Conservation (phyloP, 2,888 invertebrate genomes). For the Podabrus alpinus region DNA sequence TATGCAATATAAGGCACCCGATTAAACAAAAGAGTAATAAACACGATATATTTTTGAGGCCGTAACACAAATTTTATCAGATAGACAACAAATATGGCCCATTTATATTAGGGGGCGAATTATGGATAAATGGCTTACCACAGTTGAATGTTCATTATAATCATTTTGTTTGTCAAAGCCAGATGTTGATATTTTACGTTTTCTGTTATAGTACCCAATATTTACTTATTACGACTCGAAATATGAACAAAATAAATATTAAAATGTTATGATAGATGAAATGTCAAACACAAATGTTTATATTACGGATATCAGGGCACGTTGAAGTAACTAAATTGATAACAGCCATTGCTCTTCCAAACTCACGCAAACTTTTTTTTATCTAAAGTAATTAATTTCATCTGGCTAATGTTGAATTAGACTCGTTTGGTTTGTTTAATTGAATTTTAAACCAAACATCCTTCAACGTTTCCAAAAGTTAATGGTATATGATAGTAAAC, state of each 20-base stretch:
- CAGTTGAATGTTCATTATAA: conserved; percentile 1
- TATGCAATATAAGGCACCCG: conserved; percentile 1
- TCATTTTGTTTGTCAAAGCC: conserved; percentile 21
- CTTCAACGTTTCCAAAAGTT: not conserved
- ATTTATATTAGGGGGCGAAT: conserved; percentile 4
- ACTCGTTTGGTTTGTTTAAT: not conserved
- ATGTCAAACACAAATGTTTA: conserved; percentile 24
- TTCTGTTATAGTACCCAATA: conserved; percentile 5
- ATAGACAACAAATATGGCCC: conserved; percentile 21
- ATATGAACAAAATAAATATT: conserved; percentile 24
- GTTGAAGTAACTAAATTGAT: not conserved
- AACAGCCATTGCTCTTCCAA: not conserved
- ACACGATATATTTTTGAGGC: not conserved
- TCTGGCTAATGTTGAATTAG: not conserved
- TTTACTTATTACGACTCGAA: conserved; percentile 14
- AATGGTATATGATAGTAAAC: no score
- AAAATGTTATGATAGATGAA: conserved; percentile 21
- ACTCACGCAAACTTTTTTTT: not conserved
- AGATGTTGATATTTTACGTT: conserved; percentile 27
- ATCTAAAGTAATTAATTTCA: not conserved
- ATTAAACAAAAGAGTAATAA: conserved; percentile 3
- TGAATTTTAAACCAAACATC: not conserved
- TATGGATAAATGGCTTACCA: conserved; percentile 2
- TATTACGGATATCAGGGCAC: not conserved
- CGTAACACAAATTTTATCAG: conserved; percentile 16